These are phyloP conservation scores for Loris lydekkerianus DNA, from an alignment of 2,797 vertebrate species.

Conservation along the genomic window DNA sequence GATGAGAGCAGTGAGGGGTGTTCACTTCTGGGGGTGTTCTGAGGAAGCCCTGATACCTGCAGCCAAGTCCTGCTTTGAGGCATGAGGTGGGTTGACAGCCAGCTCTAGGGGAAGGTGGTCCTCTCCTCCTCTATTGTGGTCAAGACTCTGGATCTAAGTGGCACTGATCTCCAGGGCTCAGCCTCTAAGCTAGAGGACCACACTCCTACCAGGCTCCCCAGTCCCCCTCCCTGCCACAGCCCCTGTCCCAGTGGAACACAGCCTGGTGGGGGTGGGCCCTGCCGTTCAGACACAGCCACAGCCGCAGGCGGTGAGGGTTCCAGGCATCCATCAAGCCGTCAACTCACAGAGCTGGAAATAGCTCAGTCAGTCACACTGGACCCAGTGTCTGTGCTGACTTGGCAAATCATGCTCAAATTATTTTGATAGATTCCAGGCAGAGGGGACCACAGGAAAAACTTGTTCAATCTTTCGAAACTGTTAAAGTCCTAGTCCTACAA, in stretches of 20 bases:
- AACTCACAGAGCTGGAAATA: not conserved
- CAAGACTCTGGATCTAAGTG: not conserved
- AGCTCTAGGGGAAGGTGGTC: not conserved
- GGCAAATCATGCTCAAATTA: not conserved
- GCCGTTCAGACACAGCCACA: not conserved
- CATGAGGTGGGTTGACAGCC: rapidly evolving
- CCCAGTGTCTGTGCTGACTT: not conserved
- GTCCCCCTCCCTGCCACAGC: not conserved
- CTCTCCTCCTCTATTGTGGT: rapidly evolving
- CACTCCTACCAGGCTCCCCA: not conserved
- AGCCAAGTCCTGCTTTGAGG: not conserved
- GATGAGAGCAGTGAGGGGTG: not conserved
- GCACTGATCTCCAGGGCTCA: not conserved
- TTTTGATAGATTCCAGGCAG: slow-evolving; percentile 1
- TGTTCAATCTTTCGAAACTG: not conserved
- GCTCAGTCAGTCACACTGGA: not conserved
- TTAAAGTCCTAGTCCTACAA: not conserved
- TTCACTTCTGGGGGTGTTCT: not conserved
- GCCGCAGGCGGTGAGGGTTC: not conserved
- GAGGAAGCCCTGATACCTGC: not conserved
- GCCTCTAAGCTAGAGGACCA: not conserved
- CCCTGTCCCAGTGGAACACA: not conserved
- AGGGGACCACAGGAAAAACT: not conserved
- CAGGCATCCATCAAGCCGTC: rapidly evolving
- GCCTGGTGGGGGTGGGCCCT: not conserved